Conservation (phyloP, 2,888 invertebrate species). For the Choristoneura rosaceana region DNA sequence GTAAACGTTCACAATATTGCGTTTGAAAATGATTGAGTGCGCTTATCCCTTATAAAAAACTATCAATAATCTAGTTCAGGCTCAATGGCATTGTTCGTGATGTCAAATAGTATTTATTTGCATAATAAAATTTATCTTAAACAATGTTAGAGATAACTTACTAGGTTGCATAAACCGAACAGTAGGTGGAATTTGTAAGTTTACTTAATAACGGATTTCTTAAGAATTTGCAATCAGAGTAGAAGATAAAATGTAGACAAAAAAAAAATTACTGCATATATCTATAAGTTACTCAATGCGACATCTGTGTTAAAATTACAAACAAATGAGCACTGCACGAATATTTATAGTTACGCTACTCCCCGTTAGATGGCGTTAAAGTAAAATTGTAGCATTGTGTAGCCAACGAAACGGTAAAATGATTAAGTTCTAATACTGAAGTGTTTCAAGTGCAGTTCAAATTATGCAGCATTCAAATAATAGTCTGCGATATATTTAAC, state of each 20-base stretch:
- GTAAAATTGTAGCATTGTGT: constrained; percentile 11
- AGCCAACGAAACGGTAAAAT: background rate
- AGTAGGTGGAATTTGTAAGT: no score
- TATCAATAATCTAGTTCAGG: background rate
- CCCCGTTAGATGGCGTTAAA: constrained; percentile 50
- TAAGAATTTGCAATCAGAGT: background rate
- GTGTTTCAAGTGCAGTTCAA: background rate
- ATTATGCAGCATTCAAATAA: background rate
- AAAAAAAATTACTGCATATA: background rate
- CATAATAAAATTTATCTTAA: no score
- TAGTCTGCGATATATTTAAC: constrained; percentile 43
- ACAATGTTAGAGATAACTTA: no score
- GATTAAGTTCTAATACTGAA: background rate
- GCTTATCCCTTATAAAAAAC: background rate
- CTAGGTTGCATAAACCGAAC: background rate
- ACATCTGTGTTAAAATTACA: constrained; percentile 26
- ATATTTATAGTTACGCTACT: constrained; percentile 40
- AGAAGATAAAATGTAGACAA: no score
- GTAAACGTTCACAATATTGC: background rate
- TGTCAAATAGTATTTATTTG: no score
- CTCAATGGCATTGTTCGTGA: no score
- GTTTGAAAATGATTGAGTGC: background rate
- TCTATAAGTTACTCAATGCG: background rate
- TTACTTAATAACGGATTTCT: no score
- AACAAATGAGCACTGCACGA: background rate